Base-by-base conservation (phyloP, 2,888 invertebrate genomes). In the Hecatera dysodea region DNA sequence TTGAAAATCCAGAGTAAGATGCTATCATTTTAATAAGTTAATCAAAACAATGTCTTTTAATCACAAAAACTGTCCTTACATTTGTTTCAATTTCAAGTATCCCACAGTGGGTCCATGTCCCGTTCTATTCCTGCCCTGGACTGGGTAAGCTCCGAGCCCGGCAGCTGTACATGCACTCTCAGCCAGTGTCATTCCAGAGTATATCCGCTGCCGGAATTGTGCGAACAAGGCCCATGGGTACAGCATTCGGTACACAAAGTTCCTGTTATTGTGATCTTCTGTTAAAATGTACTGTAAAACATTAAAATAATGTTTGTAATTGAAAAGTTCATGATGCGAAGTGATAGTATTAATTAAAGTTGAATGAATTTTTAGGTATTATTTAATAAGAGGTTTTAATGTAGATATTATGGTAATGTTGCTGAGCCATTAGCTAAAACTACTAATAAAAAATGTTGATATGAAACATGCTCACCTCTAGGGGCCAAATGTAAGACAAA, bases 141-240 rank as follows among this genome's bases (percentile, higher is more conserved):
- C 96, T 0, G 99, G 99, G 93, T 99, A 99, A 1, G 98, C 98
- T 3, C 99, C 99, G 19, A 99, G 95, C 0, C 99, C 99, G 3
- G 98, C 98, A 92, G 98, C 97, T 22, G 98, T 98, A 89, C 99
- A 99, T n/a, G 98, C 98, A 91, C 98, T 98, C 93, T 99, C 99
- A 0, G 99, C 98, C 66, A 99, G 91, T 0, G 98, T 97, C 96
- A 99, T 97, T 0, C 99, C 99, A 19, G 97, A 97, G 90, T 99
- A 99, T 81, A 99, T 98, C 64, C 99, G 97, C 95, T 98, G 97
- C 9, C 99, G 97, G 93, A 99, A 99, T 67, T 97, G 97, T 60
- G 98, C 97, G 91, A 99, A 99, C 72, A 98, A 96, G 0, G 98
- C 98, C 96, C 98, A 98, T 80, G 98, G 98, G 91, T 98, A 99